phyloP scores from a whole-genome alignment of 1,140 invertebrate genomes.

The Diorhabda sublineata region DNA sequence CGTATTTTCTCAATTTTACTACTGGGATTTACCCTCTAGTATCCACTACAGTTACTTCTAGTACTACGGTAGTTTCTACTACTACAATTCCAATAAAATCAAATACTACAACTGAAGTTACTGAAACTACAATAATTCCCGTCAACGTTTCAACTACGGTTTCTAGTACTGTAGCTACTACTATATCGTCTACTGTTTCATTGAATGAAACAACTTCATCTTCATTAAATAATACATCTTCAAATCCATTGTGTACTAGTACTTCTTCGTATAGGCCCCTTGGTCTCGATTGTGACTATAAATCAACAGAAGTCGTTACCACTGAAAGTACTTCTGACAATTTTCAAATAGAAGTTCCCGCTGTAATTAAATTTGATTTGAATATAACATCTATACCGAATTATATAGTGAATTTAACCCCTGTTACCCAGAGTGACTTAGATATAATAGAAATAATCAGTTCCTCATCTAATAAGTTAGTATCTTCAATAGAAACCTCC shows the following conservation, averaged over 20 bases:
- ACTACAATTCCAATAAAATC: no score
- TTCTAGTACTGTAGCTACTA: no score
- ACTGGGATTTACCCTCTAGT: no score
- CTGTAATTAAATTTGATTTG: conserved; percentile 6
- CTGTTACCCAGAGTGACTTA: neutral
- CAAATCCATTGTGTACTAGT: neutral
- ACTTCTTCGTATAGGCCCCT: neutral
- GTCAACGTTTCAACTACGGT: no score
- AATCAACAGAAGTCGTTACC: neutral
- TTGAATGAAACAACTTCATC: neutral
- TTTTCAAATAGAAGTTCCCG: neutral
- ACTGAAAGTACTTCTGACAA: neutral
- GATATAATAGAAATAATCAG: conserved; percentile 9
- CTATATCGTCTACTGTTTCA: no score
- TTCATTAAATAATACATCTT: neutral
- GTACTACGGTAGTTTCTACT: no score
- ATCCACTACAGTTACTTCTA: no score
- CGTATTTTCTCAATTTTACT: no score
- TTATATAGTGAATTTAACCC: conserved; percentile 1
- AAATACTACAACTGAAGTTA: no score
- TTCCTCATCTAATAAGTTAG: neutral
- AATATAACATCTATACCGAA: conserved; percentile 9
- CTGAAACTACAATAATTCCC: no score
- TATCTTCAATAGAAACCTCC: neutral
- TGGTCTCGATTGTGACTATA: neutral